These are phyloP conservation scores for Atractosteus spatula DNA, from an alignment of 2,113 vertebrate species.

Conservation along the genomic window DNA sequence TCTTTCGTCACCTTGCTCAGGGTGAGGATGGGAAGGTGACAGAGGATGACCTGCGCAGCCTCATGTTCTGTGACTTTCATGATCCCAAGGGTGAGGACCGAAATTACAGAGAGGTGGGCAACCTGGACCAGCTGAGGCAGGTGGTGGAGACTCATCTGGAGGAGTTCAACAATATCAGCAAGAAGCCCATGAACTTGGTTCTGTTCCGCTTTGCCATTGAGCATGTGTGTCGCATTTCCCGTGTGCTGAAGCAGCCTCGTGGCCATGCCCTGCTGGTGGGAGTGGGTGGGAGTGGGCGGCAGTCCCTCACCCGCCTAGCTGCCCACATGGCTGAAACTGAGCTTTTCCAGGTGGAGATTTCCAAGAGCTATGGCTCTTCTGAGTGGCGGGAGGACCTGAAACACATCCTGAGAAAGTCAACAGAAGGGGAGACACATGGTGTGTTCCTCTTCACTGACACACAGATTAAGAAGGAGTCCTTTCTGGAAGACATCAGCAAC, in stretches of 20 bases:
- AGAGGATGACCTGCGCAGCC: conserved; percentile 83
- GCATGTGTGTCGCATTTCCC: conserved; percentile 83
- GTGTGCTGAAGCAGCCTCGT: conserved; percentile 83
- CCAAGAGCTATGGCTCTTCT: conserved; percentile 72
- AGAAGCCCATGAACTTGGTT: conserved; percentile 85
- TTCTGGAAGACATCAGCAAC: conserved; percentile 86
- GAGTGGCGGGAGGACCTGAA: conserved; percentile 89
- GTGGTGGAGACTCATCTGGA: conserved; percentile 79
- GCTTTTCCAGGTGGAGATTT: conserved; percentile 84
- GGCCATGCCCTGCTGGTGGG: conserved; percentile 86
- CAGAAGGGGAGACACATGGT: conserved; percentile 73
- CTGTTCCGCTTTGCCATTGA: conserved; percentile 87
- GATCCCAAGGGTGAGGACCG: conserved; percentile 78
- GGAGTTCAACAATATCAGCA: conserved; percentile 83
- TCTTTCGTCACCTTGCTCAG: conserved; percentile 76
- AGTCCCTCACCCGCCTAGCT: conserved; percentile 83
- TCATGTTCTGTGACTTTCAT: conserved; percentile 91
- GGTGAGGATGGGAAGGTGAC: conserved; percentile 72
- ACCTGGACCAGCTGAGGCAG: conserved; percentile 65
- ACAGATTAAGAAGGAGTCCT: conserved; percentile 87
- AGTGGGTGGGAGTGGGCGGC: conserved; percentile 84
- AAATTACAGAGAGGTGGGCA: conserved; percentile 73
- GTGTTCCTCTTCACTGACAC: conserved; percentile 87
- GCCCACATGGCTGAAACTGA: conserved; percentile 82
- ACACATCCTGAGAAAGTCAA: conserved; percentile 73